phyloP scores from a whole-genome alignment of 2,888 invertebrate genomes.

The Chromoteleia sp. region DNA sequence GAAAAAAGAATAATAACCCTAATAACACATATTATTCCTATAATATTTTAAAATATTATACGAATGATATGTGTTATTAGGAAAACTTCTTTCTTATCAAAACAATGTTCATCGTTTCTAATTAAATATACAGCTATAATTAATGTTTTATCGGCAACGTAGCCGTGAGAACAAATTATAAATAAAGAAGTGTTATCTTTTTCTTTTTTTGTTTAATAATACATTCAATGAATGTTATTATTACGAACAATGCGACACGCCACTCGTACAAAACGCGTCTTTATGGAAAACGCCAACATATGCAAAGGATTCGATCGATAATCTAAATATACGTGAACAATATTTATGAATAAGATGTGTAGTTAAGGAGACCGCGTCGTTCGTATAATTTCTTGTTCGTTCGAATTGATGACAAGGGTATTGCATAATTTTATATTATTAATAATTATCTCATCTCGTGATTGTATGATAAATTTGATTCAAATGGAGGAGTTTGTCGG shows the following conservation, averaged over 20 bases:
- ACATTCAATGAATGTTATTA: constrained; percentile 6
- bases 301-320: constrained; percentile 54
- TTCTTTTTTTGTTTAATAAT: constrained; percentile 10
- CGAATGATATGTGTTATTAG: too few relatives aligned
- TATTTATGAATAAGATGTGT: constrained; percentile 31
- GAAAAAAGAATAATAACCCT: too few relatives aligned
- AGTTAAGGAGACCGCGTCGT: too few relatives aligned
- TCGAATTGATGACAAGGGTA: too few relatives aligned
- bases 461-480: too few relatives aligned
- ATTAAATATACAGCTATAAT: not conserved
- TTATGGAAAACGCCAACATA: constrained; percentile 31
- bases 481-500: too few relatives aligned
- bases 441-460: too few relatives aligned
- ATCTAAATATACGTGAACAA: constrained; percentile 41
- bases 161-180: not conserved
- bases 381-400: too few relatives aligned
- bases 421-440: too few relatives aligned
- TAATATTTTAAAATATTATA: too few relatives aligned
- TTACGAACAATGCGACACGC: constrained; percentile 17
- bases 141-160: not conserved
- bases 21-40: too few relatives aligned
- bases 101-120: not conserved
- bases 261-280: constrained; percentile 11
- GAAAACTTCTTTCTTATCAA: too few relatives aligned
- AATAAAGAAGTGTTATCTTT: not conserved